Evolutionary conservation across 2,113 vertebrate genomes (phyloP).

Genomic region (Callipepla californica): DNA sequence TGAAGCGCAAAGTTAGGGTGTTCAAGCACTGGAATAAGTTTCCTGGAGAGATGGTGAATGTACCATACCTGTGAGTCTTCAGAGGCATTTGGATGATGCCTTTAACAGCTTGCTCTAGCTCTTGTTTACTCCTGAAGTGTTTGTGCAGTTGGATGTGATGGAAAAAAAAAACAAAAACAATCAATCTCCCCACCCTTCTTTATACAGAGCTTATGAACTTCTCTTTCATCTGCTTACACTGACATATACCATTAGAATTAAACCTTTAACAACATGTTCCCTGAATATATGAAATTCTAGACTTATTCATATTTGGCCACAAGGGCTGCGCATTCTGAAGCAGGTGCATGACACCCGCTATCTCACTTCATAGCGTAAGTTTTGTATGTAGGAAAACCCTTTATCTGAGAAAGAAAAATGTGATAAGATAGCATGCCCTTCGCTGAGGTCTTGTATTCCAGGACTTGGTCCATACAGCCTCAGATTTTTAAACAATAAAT

Average conservation of each 20-base stretch:
- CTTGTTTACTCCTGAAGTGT: neutral
- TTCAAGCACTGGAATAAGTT: neutral
- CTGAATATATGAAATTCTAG: neutral
- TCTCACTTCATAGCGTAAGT: neutral
- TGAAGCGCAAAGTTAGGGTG: neutral
- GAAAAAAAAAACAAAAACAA: neutral
- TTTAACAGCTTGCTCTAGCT: neutral
- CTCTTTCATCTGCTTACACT: neutral
- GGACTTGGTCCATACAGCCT: neutral
- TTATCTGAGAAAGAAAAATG: conserved; percentile 13
- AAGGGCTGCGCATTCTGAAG: neutral
- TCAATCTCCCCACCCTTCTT: neutral
- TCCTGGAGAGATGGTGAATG: neutral
- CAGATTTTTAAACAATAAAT: neutral
- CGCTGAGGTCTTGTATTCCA: neutral
- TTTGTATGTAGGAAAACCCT: neutral
- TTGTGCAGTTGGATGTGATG: neutral
- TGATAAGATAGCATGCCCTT: conserved; percentile 49
- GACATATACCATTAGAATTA: neutral
- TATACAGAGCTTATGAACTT: neutral
- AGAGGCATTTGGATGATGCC: neutral
- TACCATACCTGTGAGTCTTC: neutral
- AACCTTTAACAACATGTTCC: neutral
- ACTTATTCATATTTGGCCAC: neutral
- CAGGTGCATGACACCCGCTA: neutral